These are phyloP conservation scores for Sthenelais limicola DNA, from an alignment of 2,888 invertebrate genomes.

Conservation along the genomic window DNA sequence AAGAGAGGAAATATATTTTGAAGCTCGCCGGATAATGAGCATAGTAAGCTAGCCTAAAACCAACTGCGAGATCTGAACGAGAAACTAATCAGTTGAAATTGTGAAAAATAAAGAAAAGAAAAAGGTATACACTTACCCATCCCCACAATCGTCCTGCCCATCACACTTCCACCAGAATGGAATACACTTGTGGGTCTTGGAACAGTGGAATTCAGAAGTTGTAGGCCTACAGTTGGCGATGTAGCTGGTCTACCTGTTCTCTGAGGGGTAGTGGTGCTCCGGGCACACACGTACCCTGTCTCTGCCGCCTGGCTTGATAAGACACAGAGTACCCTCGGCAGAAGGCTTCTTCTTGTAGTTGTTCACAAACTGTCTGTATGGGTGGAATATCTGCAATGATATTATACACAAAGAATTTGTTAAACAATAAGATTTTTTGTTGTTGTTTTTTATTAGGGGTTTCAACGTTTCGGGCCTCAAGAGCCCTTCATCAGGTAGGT, in stretches of 20 bases:
- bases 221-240: constrained; percentile 91
- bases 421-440: too few species aligned
- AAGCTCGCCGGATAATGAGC: too few species aligned
- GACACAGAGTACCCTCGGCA: constrained; percentile 80
- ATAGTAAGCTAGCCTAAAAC: too few species aligned
- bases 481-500: too few species aligned
- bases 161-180: constrained; percentile 91
- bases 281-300: constrained; percentile 90
- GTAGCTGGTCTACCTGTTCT: constrained; percentile 87
- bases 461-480: too few species aligned
- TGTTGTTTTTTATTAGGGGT: too few species aligned
- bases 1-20: too few species aligned
- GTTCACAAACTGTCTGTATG: constrained; percentile 57
- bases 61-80: too few species aligned
- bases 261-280: constrained; percentile 85
- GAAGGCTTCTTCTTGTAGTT: constrained; percentile 83
- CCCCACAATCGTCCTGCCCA: constrained; percentile 87
- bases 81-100: too few species aligned
- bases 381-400: constrained; percentile 34
- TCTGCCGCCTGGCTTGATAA: constrained; percentile 78
- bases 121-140: constrained; percentile 89
- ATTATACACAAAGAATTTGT: too few species aligned
- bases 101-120: too few species aligned
- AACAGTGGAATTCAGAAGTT: constrained; percentile 84
- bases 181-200: constrained; percentile 86